Base-by-base conservation (phyloP, 2,797 vertebrate genomes). In the Hyperoplus immaculatus region DNA sequence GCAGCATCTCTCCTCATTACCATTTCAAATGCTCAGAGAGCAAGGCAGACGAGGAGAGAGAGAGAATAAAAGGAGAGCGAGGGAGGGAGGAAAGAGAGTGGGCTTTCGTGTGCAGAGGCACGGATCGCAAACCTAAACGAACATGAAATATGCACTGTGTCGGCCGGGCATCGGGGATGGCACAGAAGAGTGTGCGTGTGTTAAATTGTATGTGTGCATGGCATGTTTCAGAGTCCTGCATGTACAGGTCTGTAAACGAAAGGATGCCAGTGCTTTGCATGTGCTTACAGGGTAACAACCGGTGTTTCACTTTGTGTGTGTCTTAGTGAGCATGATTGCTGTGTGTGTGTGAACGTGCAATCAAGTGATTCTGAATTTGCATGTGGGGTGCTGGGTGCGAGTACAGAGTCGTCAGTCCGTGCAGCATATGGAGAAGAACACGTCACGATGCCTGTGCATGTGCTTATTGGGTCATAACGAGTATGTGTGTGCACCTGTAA, bases 61-160 rank as follows among this genome's bases (percentile, higher is more conserved):
- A 81, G 76, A 92, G 86, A 89, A 87, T 88, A 69, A 90, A 87
- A 91, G 69, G 50, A 74, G 80, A 85, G 86, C 15, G 83, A 87
- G 81, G 15, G 83, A 85, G 84, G 78, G 77, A 82, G 77, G 56
- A 45, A 68, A 82, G 88, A 82, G 91, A 92, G 89, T 80, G 90
- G 83, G 90, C 91, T 94, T 93, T 94, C 88, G 92, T 94, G 93
- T 95, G 92, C 91, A 80, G 85, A 91, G 92, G 89, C 92, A 93
- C 92, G 92, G 89, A 90, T 90, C 88, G 87, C 87, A 77, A 93
- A 92, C 91, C 93, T 93, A 94, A 94, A 93, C 91, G 91, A 93
- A 93, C 93, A 92, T 93, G 93, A 94, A 94, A 94, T 93, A 94
- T 94, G 93, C 92, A 91, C 89, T 53, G 83, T 84, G 89, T 88